These are phyloP conservation scores for Scaptodrosophila lebanonensis DNA, from an alignment of 1,140 invertebrate species.

Conservation along the genomic window DNA sequence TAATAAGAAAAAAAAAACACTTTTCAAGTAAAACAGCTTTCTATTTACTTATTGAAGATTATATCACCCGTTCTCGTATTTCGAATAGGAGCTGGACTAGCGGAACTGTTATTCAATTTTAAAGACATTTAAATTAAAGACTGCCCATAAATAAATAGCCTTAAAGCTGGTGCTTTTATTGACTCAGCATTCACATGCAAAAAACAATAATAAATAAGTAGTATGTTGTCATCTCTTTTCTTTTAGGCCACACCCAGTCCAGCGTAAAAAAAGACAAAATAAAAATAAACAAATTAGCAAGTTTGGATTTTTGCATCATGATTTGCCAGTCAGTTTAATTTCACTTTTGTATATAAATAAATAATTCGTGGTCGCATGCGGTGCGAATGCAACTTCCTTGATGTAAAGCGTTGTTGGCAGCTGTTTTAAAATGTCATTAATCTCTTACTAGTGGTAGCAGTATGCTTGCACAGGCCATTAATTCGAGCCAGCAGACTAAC, in stretches of 20 bases:
- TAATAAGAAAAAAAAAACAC: constrained; percentile 6
- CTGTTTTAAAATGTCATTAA: constrained; percentile 50
- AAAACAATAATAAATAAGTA: no score
- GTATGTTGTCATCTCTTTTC: neutral
- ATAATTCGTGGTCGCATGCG: constrained; percentile 6
- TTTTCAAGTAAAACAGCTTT: no score
- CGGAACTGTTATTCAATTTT: no score
- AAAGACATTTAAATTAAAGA: neutral
- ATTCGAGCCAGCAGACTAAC: constrained; percentile 29
- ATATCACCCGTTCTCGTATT: no score
- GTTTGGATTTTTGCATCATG: constrained; percentile 6
- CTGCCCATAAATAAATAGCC: no score
- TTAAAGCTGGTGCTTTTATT: neutral
- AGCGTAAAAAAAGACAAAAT: no score
- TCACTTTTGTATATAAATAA: constrained; percentile 36
- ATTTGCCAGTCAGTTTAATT: constrained; percentile 18
- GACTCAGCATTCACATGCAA: constrained; percentile 5
- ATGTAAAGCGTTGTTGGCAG: constrained; percentile 18
- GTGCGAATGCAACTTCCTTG: constrained; percentile 27
- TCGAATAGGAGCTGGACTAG: no score
- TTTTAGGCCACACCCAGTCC: constrained; percentile 2
- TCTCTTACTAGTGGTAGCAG: constrained; percentile 26
- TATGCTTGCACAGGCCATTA: constrained; percentile 21
- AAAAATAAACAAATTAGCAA: constrained; percentile 14
- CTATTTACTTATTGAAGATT: no score